These are phyloP conservation scores for Potamilus streckersoni DNA, from an alignment of 1,140 invertebrate genomes.

Conservation along the genomic window DNA sequence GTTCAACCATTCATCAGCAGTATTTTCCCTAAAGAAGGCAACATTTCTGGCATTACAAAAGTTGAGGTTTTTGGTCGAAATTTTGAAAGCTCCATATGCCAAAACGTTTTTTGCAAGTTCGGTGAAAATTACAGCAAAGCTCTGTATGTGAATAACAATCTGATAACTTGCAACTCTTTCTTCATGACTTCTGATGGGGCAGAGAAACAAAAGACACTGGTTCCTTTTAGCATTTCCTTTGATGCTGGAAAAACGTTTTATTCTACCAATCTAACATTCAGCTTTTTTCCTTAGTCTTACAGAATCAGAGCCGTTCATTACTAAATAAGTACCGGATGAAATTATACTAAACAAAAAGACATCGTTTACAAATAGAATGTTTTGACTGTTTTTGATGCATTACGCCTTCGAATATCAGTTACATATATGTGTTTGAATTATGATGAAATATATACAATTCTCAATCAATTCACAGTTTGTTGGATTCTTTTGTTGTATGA, in stretches of 20 bases:
- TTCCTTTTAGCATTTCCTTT: constrained; percentile 7
- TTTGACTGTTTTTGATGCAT: no score
- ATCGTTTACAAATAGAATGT: no score
- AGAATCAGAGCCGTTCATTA: not conserved
- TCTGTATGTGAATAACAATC: constrained; percentile 27
- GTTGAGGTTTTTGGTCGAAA: constrained; percentile 38
- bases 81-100: constrained; percentile 35
- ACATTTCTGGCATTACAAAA: constrained; percentile 2
- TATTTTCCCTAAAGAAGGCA: constrained; percentile 31
- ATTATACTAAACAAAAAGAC: no score
- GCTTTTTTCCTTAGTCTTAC: not conserved
- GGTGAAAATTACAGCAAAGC: constrained; percentile 13
- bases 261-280: not conserved
- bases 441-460: no score
- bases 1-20: constrained; percentile 2
- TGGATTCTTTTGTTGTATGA: no score
- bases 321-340: no score
- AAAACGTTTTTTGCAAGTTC: constrained; percentile 32
- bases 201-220: not conserved
- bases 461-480: no score
- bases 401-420: no score
- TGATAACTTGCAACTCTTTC: constrained; percentile 14
- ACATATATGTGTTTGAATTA: no score
- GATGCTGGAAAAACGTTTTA: not conserved
- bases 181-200: not conserved